Evolutionary conservation across 2,888 invertebrate genomes (phyloP), one percentile per base, ranked within the genome.

Genomic region (Drosophila mettleri): DNA sequence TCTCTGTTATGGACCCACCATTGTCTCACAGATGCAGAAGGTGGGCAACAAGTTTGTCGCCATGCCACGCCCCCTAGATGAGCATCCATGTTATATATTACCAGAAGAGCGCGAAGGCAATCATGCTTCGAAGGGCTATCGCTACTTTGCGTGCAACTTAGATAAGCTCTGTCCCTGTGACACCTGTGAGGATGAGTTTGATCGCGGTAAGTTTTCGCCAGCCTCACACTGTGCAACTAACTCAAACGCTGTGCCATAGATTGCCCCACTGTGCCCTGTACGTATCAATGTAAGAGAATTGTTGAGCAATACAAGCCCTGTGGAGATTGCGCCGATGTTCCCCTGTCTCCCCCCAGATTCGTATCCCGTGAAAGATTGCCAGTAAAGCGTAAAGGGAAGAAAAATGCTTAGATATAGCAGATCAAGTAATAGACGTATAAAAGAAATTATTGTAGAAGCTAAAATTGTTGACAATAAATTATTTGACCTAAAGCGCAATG

Each of bases 1-100:
- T 3, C 84, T 90, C 3, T 91, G 91, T 46, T 89, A 91, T 80
- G 92, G 92, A 1, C 91, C 91, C 0, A 69, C 87, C 0, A 89
- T 92, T 22, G 89, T 91, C 0, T 90, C 90, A 0, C 72, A 84
- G 8, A 91, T 91, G 10, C 80, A 9, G 0, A 29, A 20, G n/a
- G 7, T 33, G 18, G 63, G 62, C 0, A 39, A 27, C 4, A 49
- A 34, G 16, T 31, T 5, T 24, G 39, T 62, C 3, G 7, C 63
- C 2, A 8, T 31, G 0, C 9, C 38, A 3, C n/a, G 7, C 2
- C 31, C 66, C 0, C 7, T 68, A 43, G 46, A 67, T 52, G 12
- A 58, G 53, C 39, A 74, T 77, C 72, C 81, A 0, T 65, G 86
- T 58, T 61, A 36, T 12, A 16, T 14, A 18, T 2, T 3, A 2